Evolutionary conservation across 2,888 invertebrate species (phyloP), one percentile per base, ranked within the genome.

Genomic region (Drosophila peninsularis): DNA sequence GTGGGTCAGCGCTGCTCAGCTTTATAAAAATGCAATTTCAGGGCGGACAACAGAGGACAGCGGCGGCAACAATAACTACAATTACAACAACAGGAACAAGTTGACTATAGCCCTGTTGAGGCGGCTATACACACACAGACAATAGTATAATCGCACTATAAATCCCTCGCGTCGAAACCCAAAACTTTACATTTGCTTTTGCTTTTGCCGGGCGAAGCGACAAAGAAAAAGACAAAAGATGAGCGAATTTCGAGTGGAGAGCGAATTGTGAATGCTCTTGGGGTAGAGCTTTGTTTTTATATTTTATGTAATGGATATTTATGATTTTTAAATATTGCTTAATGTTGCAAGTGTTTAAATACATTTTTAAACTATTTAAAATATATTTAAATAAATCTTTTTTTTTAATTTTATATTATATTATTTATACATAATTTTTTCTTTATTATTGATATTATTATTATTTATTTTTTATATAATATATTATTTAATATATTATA

Each of bases 1-100:
- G 2, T 14, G 34, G 52, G 52, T 52, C 70, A 32, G 49, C 32
- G 42, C 56, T 72, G 73, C 62, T 78, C 77, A 72, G 76, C 80
- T 82, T 82, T 82, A 82, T 81, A 81, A 81, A 81, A 81, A 81
- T 81, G 80, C 80, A 81, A 81, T 81, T 81, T 77, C 72, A 66
- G 69, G 55, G 71, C 65, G 79, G 73, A 74, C 79, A 78, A 56
- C 78, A 44, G 64, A 55, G 62, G 58, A 62, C 45, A 62, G 44
- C 32, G 41, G 62, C 55, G 53, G 53, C 50, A 68, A 41, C 57
- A 54, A 54, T 72, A 67, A 27, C 37, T 34, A 52, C 56, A 61
- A 62, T 36, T 60, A 67, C 60, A 57, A 62, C 49, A 30, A 61
- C 50, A 58, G 41, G 53, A 39, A 30, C 27, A 53, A 53, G 30